Evolutionary conservation across 2,113 vertebrate genomes (phyloP), one percentile per base, ranked within the genome.

Genomic region (Physeter macrocephalus): DNA sequence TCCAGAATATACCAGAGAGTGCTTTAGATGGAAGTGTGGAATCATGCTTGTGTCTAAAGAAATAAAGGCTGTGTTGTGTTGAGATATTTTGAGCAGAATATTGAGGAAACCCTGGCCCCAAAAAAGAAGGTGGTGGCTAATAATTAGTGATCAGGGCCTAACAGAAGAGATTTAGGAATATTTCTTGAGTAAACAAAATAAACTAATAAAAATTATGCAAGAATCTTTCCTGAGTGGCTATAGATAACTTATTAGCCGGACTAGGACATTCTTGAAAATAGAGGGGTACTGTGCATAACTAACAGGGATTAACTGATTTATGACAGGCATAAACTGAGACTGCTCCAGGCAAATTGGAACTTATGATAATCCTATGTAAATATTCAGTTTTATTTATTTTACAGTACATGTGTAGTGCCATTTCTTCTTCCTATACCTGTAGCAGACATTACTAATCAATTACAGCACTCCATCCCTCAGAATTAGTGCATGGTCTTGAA

Each of bases 111-210:
- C 10, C 2, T 81, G 29, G 34, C 25, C 31, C 36, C 1, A 1
- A 10, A 41, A 75, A 74, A 20, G 36, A 95, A 94, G 15, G 21
- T 18, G 29, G 31, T n/a, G 20, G 36, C 13, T 57, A 69, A 81
- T 81, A 80, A 69, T 54, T 12, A 81, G 17, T 84, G 25, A 81
- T 80, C n/a, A 27, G 21, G 25, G 43, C 4, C 74, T 61, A 64
- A 64, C 0, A 89, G 43, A 69, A 95, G 23, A 7, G 18, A 81
- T 46, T 91, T 66, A 94, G 64, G 25, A 66, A 21, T 52, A 54
- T 27, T 95, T 92, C 20, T 75, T 91, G 41, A 64, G 61, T 78
- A 92, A 93, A 21, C n/a, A 91, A 91, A 89, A 92, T 96, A 9
- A 36, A 92, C 34, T 49, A 62, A 43, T 31, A 31, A 83, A 61